These are phyloP conservation scores for Synergus laeviventris DNA, from an alignment of 2,888 invertebrate genomes.

Conservation along the genomic window DNA sequence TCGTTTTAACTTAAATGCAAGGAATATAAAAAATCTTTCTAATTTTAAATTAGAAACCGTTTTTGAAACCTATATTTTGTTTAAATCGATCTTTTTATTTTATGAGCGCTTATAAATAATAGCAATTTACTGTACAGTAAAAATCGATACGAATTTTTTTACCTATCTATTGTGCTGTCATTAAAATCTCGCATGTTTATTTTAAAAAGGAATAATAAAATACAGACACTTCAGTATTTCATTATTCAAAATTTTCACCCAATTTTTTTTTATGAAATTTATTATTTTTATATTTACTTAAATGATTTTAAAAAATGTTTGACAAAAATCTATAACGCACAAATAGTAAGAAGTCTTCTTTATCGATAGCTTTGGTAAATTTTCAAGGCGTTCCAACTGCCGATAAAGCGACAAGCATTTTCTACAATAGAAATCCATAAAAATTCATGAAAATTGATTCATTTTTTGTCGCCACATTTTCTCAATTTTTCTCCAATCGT, in stretches of 20 bases:
- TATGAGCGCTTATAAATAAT: background rate
- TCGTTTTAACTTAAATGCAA: background rate
- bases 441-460: background rate
- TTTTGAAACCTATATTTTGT: background rate
- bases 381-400: background rate
- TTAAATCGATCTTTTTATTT: background rate
- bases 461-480: too few relatives aligned
- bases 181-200: background rate
- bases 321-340: background rate
- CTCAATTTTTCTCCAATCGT: too few relatives aligned
- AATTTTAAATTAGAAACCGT: background rate
- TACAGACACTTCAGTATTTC: background rate
- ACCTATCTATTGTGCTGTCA: background rate
- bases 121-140: background rate
- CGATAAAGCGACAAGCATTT: background rate
- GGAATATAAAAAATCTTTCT: too few relatives aligned
- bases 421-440: background rate
- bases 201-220: background rate
- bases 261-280: background rate
- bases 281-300: background rate
- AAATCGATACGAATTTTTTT: background rate
- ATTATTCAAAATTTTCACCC: background rate
- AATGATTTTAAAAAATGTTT: too few relatives aligned
- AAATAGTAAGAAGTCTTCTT: background rate
- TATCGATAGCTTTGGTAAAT: slow-evolving; percentile 11